Base-by-base conservation (phyloP, 1,140 invertebrate genomes). In the Drosophila bocqueti region DNA sequence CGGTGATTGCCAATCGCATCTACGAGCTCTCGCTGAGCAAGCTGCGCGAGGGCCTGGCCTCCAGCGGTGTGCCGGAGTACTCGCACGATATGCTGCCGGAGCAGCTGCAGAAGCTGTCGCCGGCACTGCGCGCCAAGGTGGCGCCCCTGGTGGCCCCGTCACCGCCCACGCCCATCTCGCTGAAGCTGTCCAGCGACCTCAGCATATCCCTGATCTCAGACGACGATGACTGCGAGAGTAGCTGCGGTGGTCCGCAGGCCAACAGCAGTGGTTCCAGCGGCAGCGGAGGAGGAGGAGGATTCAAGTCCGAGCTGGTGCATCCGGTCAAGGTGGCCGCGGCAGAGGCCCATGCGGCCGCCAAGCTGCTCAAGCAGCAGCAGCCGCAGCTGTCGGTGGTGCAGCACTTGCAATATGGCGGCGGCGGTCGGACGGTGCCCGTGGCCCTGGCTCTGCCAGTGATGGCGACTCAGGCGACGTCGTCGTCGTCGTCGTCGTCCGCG, bases 191-290 rank as follows among this genome's bases (percentile, higher is more conserved):
- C 7, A 92, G 91, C 61, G 91, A 92, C 64, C 79, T 92, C 42
- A 92, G 91, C 80, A 92, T 92, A 81, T 92, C 91, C 68, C 67
- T 92, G 87, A 92, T 92, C 87, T 92, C 91, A 76, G 91, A 92
- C 60, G 91, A 92, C 43, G 91, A 92, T 38, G 91, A 89, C n/a
- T 87, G 89, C 47, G 91, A 87, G 31, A 71, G 66, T 46, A 77
- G 68, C 43, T 76, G 58, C 38, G 50, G 50, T 6, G 50, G 50
- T 6, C 61, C 36, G 15, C 64, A 58, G 15, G 49, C 38, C 24
- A 45, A 21, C 45, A 47, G 40, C 34, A 54, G 52, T n/a, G 52
- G 47, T 49, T 49, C 42, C 26, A 45, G 58, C 8, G 72, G 42
- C 29, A 18, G 13, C 7, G 31, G 31, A 40, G 49, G 38, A 6